Conservation (phyloP, 1,140 invertebrate genomes). For the Aphaenogaster rudis region DNA sequence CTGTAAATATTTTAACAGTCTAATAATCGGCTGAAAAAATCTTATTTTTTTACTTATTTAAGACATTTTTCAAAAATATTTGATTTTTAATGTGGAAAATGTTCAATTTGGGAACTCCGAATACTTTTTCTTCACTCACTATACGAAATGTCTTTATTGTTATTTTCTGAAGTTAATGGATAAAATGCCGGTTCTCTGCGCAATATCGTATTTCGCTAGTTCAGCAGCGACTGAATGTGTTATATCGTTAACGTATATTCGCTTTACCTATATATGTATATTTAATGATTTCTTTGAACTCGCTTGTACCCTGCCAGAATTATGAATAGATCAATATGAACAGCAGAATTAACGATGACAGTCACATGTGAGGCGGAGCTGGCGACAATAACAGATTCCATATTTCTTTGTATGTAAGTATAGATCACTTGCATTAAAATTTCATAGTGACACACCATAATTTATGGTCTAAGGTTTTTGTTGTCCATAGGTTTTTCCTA, state of each 20-base stretch:
- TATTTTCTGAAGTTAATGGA: background rate
- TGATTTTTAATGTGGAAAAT: background rate
- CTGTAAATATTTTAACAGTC: background rate
- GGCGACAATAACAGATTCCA: background rate
- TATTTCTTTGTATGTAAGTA: conserved; percentile 19
- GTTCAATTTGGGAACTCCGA: background rate
- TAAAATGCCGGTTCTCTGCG: background rate
- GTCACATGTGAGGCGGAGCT: background rate
- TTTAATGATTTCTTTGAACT: conserved; percentile 15
- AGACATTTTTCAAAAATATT: background rate
- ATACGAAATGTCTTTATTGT: too few species aligned
- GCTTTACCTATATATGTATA: background rate
- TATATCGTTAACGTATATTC: background rate
- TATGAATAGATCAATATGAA: background rate
- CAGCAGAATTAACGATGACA: background rate
- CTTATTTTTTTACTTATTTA: background rate
- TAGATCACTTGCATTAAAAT: conserved; percentile 2
- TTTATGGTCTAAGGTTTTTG: background rate
- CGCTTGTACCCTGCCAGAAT: background rate
- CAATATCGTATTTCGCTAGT: background rate
- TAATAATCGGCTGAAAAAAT: background rate
- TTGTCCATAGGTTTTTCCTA: background rate
- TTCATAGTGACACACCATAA: conserved; percentile 15
- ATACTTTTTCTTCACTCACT: background rate
- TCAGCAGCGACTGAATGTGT: background rate